Conservation (phyloP, 1,140 invertebrate species). For the Aplysia californica region DNA sequence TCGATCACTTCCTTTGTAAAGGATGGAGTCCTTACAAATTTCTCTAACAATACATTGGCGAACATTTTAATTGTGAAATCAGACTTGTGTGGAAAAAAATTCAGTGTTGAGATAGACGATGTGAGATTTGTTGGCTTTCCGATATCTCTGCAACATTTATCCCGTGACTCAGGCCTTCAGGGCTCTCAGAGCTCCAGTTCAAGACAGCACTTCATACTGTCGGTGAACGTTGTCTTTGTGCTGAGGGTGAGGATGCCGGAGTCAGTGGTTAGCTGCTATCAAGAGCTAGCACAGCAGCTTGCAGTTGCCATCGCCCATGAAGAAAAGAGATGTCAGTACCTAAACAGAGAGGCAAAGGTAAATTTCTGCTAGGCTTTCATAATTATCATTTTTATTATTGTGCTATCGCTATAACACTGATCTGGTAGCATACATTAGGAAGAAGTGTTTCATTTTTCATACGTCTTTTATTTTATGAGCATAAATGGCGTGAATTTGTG, state of each 20-base stretch:
- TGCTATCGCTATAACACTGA: no score
- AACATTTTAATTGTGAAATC: constrained; percentile 90
- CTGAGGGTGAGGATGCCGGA: constrained; percentile 89
- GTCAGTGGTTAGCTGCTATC: constrained; percentile 94
- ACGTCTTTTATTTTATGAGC: no score
- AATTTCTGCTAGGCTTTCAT: constrained; percentile 59
- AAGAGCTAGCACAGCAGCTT: constrained; percentile 90
- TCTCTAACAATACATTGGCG: constrained; percentile 76
- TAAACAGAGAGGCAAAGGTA: constrained; percentile 88
- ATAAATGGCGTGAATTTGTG: no score
- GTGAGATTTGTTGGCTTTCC: constrained; percentile 95
- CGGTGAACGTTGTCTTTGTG: constrained; percentile 94
- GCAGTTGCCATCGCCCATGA: constrained; percentile 91
- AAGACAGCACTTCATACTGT: constrained; percentile 73
- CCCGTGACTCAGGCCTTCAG: constrained; percentile 27
- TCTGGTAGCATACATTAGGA: no score
- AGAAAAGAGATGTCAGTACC: constrained; percentile 88
- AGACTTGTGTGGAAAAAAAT: constrained; percentile 79
- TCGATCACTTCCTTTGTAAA: constrained; percentile 6
- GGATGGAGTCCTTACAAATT: constrained; percentile 28
- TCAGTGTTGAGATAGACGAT: constrained; percentile 93
- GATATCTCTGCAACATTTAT: constrained; percentile 66
- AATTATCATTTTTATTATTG: no score
- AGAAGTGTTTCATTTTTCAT: no score
- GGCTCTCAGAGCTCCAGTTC: constrained; percentile 49